These are phyloP conservation scores for Datnioides undecimradiatus DNA, from an alignment of 2,113 vertebrate species.

Conservation along the genomic window DNA sequence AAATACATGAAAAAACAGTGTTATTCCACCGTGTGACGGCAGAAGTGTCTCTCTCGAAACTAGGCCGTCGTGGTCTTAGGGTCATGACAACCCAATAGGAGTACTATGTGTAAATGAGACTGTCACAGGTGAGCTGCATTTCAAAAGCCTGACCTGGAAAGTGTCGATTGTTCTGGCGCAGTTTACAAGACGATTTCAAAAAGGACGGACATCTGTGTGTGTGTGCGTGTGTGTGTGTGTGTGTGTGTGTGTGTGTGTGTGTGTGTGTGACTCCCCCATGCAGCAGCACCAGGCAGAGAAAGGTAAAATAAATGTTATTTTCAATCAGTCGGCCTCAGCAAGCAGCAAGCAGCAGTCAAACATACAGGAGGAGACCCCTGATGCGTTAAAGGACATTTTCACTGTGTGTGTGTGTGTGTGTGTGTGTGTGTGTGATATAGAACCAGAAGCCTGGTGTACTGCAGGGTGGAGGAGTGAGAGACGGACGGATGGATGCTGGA, in stretches of 20 bases:
- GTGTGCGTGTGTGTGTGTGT: constrained; percentile 18
- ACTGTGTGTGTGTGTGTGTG: neutral
- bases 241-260: constrained; percentile 13
- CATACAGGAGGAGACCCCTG: constrained; percentile 37
- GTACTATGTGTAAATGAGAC: neutral
- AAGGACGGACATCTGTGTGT: neutral
- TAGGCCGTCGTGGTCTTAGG: neutral
- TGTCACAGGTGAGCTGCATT: neutral
- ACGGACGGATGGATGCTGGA: neutral
- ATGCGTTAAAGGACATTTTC: constrained; percentile 55
- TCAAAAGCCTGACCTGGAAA: neutral
- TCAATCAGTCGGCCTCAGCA: constrained; percentile 53
- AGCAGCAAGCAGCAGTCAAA: constrained; percentile 26
- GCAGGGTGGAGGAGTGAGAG: constrained; percentile 6
- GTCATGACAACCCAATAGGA: neutral
- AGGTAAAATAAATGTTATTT: constrained; percentile 61
- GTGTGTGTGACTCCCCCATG: constrained; percentile 3
- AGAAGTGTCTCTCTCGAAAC: neutral
- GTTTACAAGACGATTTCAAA: neutral
- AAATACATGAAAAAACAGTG: neutral
- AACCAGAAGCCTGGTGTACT: constrained; percentile 23
- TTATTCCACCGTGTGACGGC: neutral
- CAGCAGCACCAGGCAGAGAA: constrained; percentile 11
- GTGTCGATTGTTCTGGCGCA: neutral
- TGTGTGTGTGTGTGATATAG: neutral